Base-by-base conservation (phyloP, 2,797 vertebrate genomes). In the Psittacula echo region DNA sequence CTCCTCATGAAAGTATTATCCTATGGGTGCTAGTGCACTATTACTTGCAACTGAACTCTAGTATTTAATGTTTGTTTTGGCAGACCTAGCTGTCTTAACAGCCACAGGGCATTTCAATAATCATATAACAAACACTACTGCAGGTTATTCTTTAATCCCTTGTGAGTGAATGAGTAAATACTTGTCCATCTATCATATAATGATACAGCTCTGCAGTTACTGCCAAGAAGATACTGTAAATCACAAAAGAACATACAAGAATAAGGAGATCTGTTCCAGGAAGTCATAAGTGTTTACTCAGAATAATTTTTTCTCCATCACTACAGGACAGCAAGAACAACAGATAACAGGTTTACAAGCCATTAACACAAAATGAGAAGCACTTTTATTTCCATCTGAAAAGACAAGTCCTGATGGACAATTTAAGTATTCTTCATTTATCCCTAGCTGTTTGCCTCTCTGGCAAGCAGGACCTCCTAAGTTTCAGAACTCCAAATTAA, bases 91-190 rank as follows among this genome's bases (percentile, higher is more conserved):
- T 95, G 90, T 93, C 93, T 96, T 88, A 93, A 95, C 89, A 96
- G 95, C 95, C 91, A 68, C 83, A 30, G 91, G 94, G 91, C 84
- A 97, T 95, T 96, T 94, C 94, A 96, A 94, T 94, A 95, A 96
- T 94, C 96, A 94, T 90, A 82, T 86, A 96, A 95, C 93, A 94
- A 94, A 96, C 93, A 96, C 64, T 88, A 94, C 89, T 86, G 80
- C 93, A 93, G 77, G 91, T 96, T 97, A 97, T 86, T 96, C 87
- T 97, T 96, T 97, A 97, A 97, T 96, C 91, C 80, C 74, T 68
- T 7, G 7, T 2, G 10, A 96, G 90, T 85, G 83, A 97, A 95
- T 91, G 84, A 97, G 87, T 94, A 95, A 94, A 58, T 94, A 90
- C 80, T 94, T 77, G 87, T 85, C 80, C 80, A 93, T 91, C 89